These are phyloP conservation scores for Lissonota sp. DNA, from an alignment of 2,888 invertebrate species.

Conservation along the genomic window DNA sequence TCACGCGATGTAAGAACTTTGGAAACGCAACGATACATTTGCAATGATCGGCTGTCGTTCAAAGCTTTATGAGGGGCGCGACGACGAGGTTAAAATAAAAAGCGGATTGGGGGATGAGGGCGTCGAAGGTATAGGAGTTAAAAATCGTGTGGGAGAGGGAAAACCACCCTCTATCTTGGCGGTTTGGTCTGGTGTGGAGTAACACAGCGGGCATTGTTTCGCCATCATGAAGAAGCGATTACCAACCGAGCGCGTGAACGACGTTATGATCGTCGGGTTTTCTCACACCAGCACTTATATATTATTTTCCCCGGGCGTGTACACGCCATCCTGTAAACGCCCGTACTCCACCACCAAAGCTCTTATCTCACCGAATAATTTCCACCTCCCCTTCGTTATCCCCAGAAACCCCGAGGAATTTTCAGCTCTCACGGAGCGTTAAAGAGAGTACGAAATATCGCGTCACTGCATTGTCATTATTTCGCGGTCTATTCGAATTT, in stretches of 20 bases:
- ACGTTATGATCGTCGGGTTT: slow-evolving; percentile 62
- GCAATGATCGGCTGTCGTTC: too few relatives aligned
- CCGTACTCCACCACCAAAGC: slow-evolving; percentile 19
- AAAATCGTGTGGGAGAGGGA: slow-evolving; percentile 13
- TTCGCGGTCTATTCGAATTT: slow-evolving; percentile 54
- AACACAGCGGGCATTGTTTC: slow-evolving; percentile 56
- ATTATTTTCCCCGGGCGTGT: slow-evolving; percentile 43
- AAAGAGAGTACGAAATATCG: slow-evolving; percentile 40
- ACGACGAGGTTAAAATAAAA: background rate
- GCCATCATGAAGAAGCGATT: slow-evolving; percentile 66
- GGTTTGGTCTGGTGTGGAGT: slow-evolving; percentile 1
- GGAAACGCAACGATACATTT: too few relatives aligned
- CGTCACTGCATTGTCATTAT: slow-evolving; percentile 45
- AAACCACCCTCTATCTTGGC: slow-evolving; percentile 4
- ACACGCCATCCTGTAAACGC: slow-evolving; percentile 41
- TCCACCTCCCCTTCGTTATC: slow-evolving; percentile 22
- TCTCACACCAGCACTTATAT: slow-evolving; percentile 59
- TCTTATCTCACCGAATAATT: slow-evolving; percentile 57
- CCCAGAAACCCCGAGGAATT: background rate
- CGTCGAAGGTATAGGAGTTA: background rate
- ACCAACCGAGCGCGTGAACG: slow-evolving; percentile 53
- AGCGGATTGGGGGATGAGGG: background rate
- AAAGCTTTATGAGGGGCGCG: too few relatives aligned
- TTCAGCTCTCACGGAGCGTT: slow-evolving; percentile 28
- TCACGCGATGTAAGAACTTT: too few relatives aligned